Percentiles rank a stretch among this genome's conserved stretches.
Conservation (phyloP, 2,888 invertebrate genomes). For the Allacma fusca region DNA sequence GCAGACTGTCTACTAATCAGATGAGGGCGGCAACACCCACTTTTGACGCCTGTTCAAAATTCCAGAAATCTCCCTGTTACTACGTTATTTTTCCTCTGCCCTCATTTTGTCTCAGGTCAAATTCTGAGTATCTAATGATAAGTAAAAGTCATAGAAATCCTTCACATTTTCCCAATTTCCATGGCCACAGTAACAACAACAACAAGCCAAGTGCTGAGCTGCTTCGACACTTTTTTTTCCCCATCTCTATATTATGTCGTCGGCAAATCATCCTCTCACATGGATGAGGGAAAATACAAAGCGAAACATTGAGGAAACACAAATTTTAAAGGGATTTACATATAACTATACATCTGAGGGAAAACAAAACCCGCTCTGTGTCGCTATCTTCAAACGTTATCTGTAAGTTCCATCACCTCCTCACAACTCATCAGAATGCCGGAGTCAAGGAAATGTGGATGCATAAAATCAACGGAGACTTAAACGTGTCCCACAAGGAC, state of each 20-base stretch:
- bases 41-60: conserved; percentile 55
- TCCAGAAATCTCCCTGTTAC: background rate
- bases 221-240: background rate
- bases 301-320: background rate
- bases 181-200: too few relatives aligned
- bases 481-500: conserved; percentile 3
- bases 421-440: conserved; percentile 17
- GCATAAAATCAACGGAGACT: background rate
- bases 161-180: conserved; percentile 20
- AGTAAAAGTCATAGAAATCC: background rate
- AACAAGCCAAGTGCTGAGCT: too few relatives aligned
- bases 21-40: conserved; percentile 51
- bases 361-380: background rate
- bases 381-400: background rate
- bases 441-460: background rate
- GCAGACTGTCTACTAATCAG: conserved; percentile 29
- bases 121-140: background rate
- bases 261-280: background rate
- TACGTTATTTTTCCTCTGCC: background rate
- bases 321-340: background rate
- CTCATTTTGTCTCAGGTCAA: background rate
- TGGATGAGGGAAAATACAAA: background rate
- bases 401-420: background rate
- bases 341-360: too few relatives aligned
- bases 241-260: background rate